These are phyloP conservation scores for Nilaparvata lugens DNA, from an alignment of 1,140 invertebrate genomes.

Conservation along the genomic window DNA sequence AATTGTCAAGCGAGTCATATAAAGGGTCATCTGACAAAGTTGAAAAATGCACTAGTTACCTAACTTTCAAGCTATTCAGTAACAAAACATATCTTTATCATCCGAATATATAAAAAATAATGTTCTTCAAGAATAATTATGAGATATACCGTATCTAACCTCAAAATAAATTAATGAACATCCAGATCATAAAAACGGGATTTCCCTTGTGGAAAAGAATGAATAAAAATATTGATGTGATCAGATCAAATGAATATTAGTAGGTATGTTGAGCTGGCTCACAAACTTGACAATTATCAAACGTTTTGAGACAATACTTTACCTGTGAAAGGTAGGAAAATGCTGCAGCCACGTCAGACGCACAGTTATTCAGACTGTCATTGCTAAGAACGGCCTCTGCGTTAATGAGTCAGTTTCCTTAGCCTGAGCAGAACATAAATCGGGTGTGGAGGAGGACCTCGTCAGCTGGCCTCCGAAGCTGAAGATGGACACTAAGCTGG, in stretches of 20 bases:
- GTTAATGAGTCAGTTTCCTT: slow-evolving; percentile 38
- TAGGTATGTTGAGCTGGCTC: neutral
- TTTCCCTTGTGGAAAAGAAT: neutral
- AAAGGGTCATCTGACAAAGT: no score
- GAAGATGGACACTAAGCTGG: slow-evolving; percentile 44
- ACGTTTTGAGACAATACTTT: neutral
- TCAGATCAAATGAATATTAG: neutral
- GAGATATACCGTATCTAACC: no score
- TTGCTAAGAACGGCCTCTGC: slow-evolving; percentile 40
- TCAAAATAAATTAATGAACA: no score
- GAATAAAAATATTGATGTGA: neutral
- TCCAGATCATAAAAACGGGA: no score
- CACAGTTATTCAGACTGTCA: slow-evolving; percentile 33
- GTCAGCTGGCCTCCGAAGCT: slow-evolving; percentile 42
- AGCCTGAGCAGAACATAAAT: slow-evolving; percentile 42
- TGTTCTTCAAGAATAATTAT: no score
- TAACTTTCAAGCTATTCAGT: no score
- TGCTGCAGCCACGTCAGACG: neutral
- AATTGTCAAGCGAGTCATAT: no score
- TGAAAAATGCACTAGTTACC: no score
- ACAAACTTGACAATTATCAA: neutral
- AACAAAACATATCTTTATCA: no score
- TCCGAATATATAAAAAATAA: no score
- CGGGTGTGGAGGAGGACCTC: slow-evolving; percentile 40
- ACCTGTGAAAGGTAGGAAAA: neutral